phyloP scores from a whole-genome alignment of 2,113 vertebrate species.

The Potamarius usumacintae region DNA sequence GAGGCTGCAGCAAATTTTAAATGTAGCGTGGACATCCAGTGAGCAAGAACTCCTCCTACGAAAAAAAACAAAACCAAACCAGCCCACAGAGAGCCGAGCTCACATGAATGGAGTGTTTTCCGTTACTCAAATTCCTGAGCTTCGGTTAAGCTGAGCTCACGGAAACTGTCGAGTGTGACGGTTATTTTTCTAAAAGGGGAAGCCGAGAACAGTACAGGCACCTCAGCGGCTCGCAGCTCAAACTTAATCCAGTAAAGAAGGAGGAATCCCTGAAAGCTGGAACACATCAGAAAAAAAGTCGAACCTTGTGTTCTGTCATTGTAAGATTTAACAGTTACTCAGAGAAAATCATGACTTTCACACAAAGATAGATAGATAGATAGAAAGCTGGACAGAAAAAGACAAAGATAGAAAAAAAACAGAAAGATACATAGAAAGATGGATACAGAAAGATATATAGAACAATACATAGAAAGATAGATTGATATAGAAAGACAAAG shows the following conservation, averaged over 20 bases:
- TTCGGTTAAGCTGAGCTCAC: constrained; percentile 44
- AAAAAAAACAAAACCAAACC: constrained; percentile 12
- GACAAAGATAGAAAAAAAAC: too few relatives aligned
- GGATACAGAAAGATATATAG: too few relatives aligned
- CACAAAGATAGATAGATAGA: background rate
- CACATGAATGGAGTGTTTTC: constrained; percentile 40
- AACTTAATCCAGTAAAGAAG: constrained; percentile 13
- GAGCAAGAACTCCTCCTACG: constrained; percentile 20
- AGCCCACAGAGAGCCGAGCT: constrained; percentile 5
- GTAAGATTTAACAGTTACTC: background rate
- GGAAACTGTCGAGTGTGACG: constrained; percentile 38
- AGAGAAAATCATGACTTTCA: background rate
- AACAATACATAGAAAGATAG: too few relatives aligned
- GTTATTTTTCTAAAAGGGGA: constrained; percentile 38
- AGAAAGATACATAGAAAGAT: too few relatives aligned
- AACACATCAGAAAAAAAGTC: background rate
- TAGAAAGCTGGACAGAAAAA: too few relatives aligned
- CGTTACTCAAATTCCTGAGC: constrained; percentile 51
- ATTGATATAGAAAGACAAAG: too few relatives aligned
- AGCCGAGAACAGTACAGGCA: constrained; percentile 24
- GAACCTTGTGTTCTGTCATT: background rate
- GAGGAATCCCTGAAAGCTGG: background rate
- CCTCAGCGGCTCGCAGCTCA: background rate
- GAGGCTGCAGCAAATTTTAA: constrained; percentile 22
- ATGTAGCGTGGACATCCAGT: background rate